A percentile compares a stretch with the other conserved stretches of the same genome.
Conservation (phyloP, 2,888 invertebrate species). For the Galerucella calmariensis region DNA sequence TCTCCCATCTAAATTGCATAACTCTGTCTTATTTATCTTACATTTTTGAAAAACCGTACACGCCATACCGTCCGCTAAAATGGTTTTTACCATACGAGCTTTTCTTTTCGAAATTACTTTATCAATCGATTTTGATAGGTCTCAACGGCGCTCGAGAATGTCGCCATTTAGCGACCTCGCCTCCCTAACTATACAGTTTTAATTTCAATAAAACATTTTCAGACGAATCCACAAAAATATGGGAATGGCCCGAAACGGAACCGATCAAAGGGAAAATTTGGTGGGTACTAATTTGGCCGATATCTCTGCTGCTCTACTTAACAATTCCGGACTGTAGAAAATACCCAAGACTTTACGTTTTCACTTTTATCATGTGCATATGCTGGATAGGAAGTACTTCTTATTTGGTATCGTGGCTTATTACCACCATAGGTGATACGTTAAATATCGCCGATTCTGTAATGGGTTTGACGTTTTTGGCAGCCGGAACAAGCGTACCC, state of each 20-base stretch:
- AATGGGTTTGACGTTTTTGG: conserved; percentile 85
- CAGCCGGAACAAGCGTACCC: conserved; percentile 87
- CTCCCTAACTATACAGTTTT: no score
- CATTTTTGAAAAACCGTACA: no score
- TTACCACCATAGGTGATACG: conserved; percentile 85
- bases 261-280: conserved; percentile 64
- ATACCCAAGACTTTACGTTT: conserved; percentile 69
- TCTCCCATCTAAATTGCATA: no score
- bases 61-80: no score
- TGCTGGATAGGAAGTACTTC: conserved; percentile 85
- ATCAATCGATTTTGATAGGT: no score
- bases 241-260: conserved; percentile 70
- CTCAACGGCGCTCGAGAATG: no score
- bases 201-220: conserved; percentile 16
- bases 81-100: no score
- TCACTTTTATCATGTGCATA: conserved; percentile 84
- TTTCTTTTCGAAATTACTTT: no score
- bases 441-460: conserved; percentile 85
- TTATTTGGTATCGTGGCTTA: conserved; percentile 88
- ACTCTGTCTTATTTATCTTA: no score
- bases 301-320: conserved; percentile 75
- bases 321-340: conserved; percentile 84
- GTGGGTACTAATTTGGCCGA: conserved; percentile 80
- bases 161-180: no score
- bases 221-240: conserved; percentile 65